A percentile compares a stretch with the other conserved stretches of the same genome.
phyloP scores from a whole-genome alignment of 2,113 vertebrate species.

The Nothoprocta pentlandii region DNA sequence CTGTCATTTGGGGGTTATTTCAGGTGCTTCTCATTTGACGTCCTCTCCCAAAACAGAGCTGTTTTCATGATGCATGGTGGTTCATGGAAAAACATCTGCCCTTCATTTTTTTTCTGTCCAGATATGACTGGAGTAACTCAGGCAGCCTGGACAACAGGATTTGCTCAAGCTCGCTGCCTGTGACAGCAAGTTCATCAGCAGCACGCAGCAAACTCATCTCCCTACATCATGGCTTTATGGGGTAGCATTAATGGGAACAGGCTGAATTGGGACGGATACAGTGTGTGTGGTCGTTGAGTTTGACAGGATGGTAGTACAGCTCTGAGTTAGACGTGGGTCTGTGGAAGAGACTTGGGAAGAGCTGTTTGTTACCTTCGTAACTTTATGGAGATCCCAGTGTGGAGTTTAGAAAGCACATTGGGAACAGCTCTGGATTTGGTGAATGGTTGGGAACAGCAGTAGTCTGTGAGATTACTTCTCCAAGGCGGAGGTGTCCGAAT shows the following conservation, averaged over 20 bases:
- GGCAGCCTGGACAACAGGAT: accelerated
- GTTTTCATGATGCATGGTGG: neutral
- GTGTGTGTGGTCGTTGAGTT: neutral
- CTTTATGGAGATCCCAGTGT: neutral
- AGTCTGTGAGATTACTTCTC: neutral
- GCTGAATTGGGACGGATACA: neutral
- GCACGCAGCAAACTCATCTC: neutral
- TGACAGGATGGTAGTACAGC: neutral
- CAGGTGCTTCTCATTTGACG: neutral
- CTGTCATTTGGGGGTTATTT: neutral
- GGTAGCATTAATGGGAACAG: neutral
- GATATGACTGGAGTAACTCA: neutral
- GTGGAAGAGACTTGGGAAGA: no score
- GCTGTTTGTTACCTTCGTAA: neutral
- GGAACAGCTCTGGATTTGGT: neutral
- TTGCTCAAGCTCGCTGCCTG: neutral
- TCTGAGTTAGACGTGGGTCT: neutral
- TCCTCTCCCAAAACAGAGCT: neutral
- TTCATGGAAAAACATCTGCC: neutral
- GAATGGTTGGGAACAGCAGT: neutral
- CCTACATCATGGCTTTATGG: neutral
- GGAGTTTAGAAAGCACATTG: neutral
- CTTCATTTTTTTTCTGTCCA: neutral
- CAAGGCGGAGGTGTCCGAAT: accelerated
- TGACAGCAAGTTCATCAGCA: neutral